Evolutionary conservation across 1,140 invertebrate genomes (phyloP).

Genomic region (Lepidurus apus): DNA sequence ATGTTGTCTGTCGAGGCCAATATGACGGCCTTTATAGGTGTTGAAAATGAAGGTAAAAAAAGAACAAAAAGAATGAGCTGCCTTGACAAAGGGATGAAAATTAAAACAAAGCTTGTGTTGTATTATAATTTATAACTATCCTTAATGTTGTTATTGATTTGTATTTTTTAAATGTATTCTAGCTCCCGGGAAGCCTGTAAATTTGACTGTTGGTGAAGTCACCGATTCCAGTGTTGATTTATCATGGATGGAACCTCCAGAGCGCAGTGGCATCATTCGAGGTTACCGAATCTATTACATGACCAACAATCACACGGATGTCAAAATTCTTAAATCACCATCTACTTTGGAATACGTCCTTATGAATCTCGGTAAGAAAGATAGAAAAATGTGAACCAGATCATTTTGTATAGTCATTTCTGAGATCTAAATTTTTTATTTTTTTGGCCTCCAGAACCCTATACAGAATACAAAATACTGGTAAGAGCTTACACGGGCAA

Average conservation of each 20-base stretch:
- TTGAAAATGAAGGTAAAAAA: constrained; percentile 7
- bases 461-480: constrained; percentile 77
- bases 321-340: constrained; percentile 45
- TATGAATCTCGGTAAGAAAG: constrained; percentile 56
- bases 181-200: constrained; percentile 76
- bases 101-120: not conserved
- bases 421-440: constrained; percentile 37
- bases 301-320: constrained; percentile 60
- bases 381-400: not conserved
- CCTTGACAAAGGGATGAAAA: not conserved
- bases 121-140: not conserved
- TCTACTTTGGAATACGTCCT: constrained; percentile 47
- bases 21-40: not conserved
- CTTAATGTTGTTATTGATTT: not conserved
- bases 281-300: constrained; percentile 67
- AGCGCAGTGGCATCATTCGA: constrained; percentile 61
- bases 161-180: too few relatives aligned
- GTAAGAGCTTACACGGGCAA: constrained; percentile 69
- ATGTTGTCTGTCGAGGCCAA: not conserved
- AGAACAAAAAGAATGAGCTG: not conserved
- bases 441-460: constrained; percentile 58
- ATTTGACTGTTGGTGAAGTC: constrained; percentile 67
- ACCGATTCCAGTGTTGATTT: constrained; percentile 69
- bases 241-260: constrained; percentile 68
- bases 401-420: not conserved